phyloP scores from a whole-genome alignment of 2,113 vertebrate species.

The Glaucidium brasilianum region DNA sequence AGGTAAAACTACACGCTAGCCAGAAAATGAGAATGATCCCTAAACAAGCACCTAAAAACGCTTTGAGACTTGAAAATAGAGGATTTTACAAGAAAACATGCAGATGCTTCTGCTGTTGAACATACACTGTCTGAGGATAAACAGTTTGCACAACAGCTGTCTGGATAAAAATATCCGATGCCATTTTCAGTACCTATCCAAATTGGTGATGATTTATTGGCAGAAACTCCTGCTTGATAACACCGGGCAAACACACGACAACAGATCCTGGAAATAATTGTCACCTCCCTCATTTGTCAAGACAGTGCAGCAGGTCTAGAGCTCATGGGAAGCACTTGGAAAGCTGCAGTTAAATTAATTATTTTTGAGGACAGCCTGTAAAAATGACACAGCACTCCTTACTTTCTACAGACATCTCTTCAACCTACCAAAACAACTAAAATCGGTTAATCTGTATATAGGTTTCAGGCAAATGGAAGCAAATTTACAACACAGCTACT shows the following conservation, averaged over 20 bases:
- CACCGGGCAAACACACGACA: rapidly evolving
- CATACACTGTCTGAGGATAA: rapidly evolving
- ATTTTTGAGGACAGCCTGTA: background rate
- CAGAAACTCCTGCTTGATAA: background rate
- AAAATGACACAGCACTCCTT: background rate
- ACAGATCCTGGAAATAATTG: background rate
- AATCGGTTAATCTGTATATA: rapidly evolving
- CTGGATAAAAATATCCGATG: background rate
- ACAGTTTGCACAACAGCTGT: background rate
- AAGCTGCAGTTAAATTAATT: background rate
- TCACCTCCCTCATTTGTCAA: background rate
- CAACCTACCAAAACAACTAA: background rate
- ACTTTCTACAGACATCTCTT: background rate
- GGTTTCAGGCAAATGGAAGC: background rate
- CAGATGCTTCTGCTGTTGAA: background rate
- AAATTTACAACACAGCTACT: background rate
- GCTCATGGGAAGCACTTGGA: background rate
- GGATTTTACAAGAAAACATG: background rate
- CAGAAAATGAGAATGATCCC: rapidly evolving
- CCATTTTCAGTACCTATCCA: background rate
- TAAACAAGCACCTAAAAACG: background rate
- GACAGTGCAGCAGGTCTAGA: background rate
- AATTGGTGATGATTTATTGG: background rate
- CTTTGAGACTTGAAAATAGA: background rate
- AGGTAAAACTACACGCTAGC: background rate